Percentiles rank a stretch among this genome's conserved stretches.
Evolutionary conservation across 1,140 invertebrate genomes (phyloP).

Genomic region (Brachionus rubens): DNA sequence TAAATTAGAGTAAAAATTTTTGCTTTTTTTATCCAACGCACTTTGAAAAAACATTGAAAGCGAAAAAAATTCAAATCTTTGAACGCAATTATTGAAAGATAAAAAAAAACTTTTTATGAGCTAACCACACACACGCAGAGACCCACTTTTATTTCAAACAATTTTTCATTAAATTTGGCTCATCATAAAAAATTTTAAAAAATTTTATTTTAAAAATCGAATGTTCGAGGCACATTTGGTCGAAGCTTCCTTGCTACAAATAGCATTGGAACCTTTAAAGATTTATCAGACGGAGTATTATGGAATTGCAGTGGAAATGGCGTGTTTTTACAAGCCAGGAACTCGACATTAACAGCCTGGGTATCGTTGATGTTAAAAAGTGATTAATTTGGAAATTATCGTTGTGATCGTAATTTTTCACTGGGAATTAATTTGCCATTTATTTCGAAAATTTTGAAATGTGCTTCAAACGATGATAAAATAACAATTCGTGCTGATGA

Average conservation of each 20-base stretch:
- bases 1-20: no score
- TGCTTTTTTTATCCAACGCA: no score
- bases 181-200: neutral
- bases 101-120: no score
- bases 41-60: no score
- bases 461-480: constrained; percentile 87
- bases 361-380: constrained; percentile 86
- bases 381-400: constrained; percentile 95
- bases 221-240: constrained; percentile 66
- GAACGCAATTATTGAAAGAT: no score
- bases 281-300: constrained; percentile 90
- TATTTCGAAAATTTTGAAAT: constrained; percentile 94
- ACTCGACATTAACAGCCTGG: constrained; percentile 95
- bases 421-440: constrained; percentile 94
- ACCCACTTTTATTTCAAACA: no score
- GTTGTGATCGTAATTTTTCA: constrained; percentile 94
- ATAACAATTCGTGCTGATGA: constrained; percentile 93
- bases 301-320: constrained; percentile 97
- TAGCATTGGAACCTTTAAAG: constrained; percentile 97
- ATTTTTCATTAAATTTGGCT: no score
- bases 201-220: neutral
- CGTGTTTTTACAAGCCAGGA: constrained; percentile 91
- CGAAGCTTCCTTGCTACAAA: constrained; percentile 86
- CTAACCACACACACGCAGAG: no score
- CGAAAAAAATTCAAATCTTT: no score